Evolutionary conservation across 2,888 invertebrate genomes (phyloP).

Genomic region (Sympetrum striolatum): DNA sequence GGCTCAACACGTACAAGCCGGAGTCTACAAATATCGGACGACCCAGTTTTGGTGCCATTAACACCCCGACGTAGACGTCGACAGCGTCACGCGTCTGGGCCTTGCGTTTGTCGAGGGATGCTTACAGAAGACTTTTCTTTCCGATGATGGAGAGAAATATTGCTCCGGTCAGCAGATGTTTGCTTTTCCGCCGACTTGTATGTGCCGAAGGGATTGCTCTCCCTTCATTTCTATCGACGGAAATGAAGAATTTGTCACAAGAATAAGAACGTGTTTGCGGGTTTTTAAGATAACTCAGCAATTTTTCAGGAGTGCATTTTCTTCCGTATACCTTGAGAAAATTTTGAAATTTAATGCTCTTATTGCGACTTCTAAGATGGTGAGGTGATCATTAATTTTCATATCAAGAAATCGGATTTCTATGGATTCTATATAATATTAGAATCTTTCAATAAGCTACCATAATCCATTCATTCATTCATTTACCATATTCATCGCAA

Average conservation of each 20-base stretch:
- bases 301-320: too few relatives aligned
- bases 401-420: too few relatives aligned
- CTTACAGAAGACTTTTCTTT: background rate
- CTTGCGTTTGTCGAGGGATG: background rate
- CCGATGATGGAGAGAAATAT: background rate
- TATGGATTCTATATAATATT: too few relatives aligned
- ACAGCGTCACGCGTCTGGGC: conserved; percentile 7
- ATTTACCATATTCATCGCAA: too few relatives aligned
- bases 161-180: background rate
- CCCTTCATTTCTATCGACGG: background rate
- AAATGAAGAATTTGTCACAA: background rate
- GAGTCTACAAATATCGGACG: conserved; percentile 38
- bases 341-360: too few relatives aligned
- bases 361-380: too few relatives aligned
- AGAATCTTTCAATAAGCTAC: too few relatives aligned
- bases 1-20: conserved; percentile 39
- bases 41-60: conserved; percentile 39
- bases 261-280: background rate
- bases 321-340: too few relatives aligned
- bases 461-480: too few relatives aligned
- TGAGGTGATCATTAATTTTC: too few relatives aligned
- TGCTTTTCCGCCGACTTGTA: background rate
- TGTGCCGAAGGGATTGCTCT: background rate
- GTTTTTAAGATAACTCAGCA: too few relatives aligned
- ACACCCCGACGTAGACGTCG: conserved; percentile 21